Conservation (phyloP, 2,888 invertebrate genomes). For the Brachyopa scutellaris region DNA sequence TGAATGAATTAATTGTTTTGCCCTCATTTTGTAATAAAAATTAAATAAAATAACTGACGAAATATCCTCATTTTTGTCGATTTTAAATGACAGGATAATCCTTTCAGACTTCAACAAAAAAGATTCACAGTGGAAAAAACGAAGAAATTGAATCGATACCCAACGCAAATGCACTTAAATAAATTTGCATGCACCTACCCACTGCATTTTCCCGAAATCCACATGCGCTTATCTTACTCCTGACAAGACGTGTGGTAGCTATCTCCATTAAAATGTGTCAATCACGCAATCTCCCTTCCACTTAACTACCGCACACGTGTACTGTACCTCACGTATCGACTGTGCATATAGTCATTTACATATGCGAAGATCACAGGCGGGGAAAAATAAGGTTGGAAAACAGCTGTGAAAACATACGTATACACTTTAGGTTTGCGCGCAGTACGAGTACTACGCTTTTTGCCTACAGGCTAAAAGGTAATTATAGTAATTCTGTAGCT, state of each 20-base stretch:
- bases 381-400: no score
- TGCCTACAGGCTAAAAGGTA: conserved; percentile 30
- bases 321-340: conserved; percentile 29
- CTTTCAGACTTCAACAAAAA: no score
- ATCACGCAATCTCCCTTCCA: conserved; percentile 14
- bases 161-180: no score
- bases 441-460: no score
- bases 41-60: no score
- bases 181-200: conserved; percentile 11
- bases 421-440: no score
- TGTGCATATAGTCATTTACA: conserved; percentile 38
- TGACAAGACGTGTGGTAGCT: neutral
- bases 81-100: no score
- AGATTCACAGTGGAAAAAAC: no score
- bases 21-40: no score
- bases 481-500: conserved; percentile 47
- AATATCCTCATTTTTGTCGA: no score
- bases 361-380: conserved; percentile 2
- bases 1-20: conserved; percentile 3
- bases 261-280: conserved; percentile 23
- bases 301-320: conserved; percentile 16
- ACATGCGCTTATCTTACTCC: neutral
- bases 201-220: conserved; percentile 20
- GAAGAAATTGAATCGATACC: no score
- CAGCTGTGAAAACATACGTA: conserved; percentile 8